Base-by-base conservation (phyloP, 2,888 invertebrate species). In the Ischnura elegans region DNA sequence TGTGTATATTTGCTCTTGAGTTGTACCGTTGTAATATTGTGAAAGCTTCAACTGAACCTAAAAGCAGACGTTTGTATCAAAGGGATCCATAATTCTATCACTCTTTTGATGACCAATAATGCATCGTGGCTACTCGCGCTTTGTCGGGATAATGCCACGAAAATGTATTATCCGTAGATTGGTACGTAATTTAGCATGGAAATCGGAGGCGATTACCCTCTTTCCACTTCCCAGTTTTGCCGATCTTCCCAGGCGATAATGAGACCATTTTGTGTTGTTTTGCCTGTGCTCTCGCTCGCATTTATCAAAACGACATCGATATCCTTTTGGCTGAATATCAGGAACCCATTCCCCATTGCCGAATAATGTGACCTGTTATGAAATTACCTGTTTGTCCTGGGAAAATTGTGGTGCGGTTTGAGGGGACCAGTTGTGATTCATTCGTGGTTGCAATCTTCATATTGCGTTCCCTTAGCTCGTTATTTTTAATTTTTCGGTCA, bases 271-370 rank as follows among this genome's bases (percentile, higher is more conserved):
- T 76, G 36, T 16, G 76, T 36, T 36, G 25, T 36, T 76, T 76
- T 36, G 76, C 0, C n/a, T n/a, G 76, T 10, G 6, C 36, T 10
- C 13, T 8, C 29, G 2, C 6, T 29, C 16, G 76, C 76, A 76
- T 36, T 76, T 76, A 76, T 76, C 36, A 76, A 76, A n/a, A 76
- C 36, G 10, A 76, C 36, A 76, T 76, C 76, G 76, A 36, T 76
- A 36, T 36, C 3, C 8, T 10, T 16, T 2, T 29, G 16, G 76
- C 10, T 8, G n/a, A 76, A 76, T 76, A 36, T 61, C 36, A 25
- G 36, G 29, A n/a, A 76, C 36, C 29, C 8, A 13, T 36, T 29
- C 76, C 76, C 16, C 76, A 13, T 51, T 51, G 76, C 76, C 36
- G 36, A 76, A 3, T 76, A 36, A 13, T 36, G 76, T 76, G 76